Evolutionary conservation across 2,888 invertebrate species (phyloP).

Genomic region (Loripinus fragilis): DNA sequence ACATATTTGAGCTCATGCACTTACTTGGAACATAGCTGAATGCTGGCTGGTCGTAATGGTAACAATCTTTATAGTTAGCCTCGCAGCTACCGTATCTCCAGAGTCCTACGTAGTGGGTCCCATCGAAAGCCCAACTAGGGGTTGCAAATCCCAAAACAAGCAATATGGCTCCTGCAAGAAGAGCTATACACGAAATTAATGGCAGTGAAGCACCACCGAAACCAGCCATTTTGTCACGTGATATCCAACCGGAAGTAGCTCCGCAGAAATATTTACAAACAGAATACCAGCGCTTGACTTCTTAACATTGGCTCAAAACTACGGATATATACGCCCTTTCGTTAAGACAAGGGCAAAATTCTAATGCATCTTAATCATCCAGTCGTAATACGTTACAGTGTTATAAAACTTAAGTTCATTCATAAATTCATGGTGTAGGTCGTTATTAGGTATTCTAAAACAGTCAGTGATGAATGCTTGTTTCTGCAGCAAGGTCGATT

Average conservation of each 20-base stretch:
- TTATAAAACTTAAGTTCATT: no score
- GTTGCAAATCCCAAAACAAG: constrained; percentile 72
- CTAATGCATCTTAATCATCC: no score
- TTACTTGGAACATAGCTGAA: constrained; percentile 41
- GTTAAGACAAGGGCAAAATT: no score
- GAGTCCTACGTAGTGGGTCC: constrained; percentile 65
- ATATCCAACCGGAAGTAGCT: constrained; percentile 5
- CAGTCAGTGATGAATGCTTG: background rate
- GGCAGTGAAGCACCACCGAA: constrained; percentile 72
- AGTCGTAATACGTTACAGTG: no score
- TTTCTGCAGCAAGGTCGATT: constrained; percentile 14
- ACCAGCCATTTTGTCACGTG: constrained; percentile 62
- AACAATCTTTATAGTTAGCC: constrained; percentile 57
- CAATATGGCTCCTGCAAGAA: constrained; percentile 67
- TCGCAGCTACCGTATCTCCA: constrained; percentile 71
- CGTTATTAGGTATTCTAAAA: background rate
- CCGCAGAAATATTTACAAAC: background rate
- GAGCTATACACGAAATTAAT: constrained; percentile 71
- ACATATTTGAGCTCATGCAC: background rate
- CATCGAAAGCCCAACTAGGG: constrained; percentile 71
- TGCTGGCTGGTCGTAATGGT: constrained; percentile 59
- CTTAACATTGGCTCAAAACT: no score
- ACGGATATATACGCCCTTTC: no score
- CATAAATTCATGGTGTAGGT: no score
- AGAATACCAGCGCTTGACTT: background rate